A percentile compares a stretch with the other conserved stretches of the same genome.
phyloP scores from a whole-genome alignment of 2,888 invertebrate species.

The Platycheirus rosarum region DNA sequence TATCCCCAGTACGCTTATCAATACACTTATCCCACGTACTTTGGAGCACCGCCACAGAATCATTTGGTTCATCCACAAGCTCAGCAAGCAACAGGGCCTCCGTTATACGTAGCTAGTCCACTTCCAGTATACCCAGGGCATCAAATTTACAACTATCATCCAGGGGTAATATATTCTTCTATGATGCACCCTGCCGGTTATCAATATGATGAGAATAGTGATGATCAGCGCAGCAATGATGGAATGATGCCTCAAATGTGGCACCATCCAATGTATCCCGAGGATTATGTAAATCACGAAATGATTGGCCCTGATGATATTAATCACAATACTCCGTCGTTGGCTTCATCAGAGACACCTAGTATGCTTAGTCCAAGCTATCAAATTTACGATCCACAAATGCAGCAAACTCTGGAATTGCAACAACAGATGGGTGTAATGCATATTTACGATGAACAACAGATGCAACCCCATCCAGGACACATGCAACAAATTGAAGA shows the following conservation, averaged over 20 bases:
- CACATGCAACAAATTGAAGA: slow-evolving; percentile 77
- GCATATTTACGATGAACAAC: slow-evolving; percentile 80
- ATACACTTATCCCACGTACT: slow-evolving; percentile 77
- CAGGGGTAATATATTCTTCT: slow-evolving; percentile 77
- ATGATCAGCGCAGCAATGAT: slow-evolving; percentile 77
- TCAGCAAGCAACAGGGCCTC: slow-evolving; percentile 81
- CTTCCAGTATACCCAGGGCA: slow-evolving; percentile 78
- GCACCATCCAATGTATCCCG: slow-evolving; percentile 80
- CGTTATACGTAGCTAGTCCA: slow-evolving; percentile 78
- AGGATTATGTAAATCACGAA: slow-evolving; percentile 78
- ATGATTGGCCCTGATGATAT: slow-evolving; percentile 78
- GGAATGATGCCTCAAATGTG: slow-evolving; percentile 78
- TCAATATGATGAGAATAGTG: slow-evolving; percentile 78
- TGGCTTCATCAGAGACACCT: slow-evolving; percentile 80
- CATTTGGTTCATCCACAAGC: slow-evolving; percentile 79
- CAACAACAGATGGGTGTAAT: slow-evolving; percentile 81
- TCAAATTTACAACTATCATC: slow-evolving; percentile 79
- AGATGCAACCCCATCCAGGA: slow-evolving; percentile 73
- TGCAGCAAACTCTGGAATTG: slow-evolving; percentile 78
- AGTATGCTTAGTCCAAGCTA: slow-evolving; percentile 81
- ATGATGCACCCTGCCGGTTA: slow-evolving; percentile 80
- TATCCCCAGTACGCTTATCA: slow-evolving; percentile 78
- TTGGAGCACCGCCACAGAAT: slow-evolving; percentile 77
- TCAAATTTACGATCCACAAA: slow-evolving; percentile 80
- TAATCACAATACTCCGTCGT: slow-evolving; percentile 80